These are phyloP conservation scores for Acomys russatus DNA, from an alignment of 2,797 vertebrate genomes.

Conservation along the genomic window DNA sequence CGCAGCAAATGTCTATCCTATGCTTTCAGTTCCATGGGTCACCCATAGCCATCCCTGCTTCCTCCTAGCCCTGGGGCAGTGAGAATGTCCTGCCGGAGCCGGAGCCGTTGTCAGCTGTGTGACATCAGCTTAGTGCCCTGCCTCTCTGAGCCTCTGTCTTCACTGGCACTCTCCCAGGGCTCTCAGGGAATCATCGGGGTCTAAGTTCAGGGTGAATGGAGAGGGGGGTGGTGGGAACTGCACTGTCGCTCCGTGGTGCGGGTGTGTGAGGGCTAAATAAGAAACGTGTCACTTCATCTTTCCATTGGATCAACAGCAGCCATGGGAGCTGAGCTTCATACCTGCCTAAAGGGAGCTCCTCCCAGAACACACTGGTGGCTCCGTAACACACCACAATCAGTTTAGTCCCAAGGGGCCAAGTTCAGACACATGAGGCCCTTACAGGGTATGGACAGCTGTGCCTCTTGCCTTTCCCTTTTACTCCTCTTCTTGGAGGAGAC, in stretches of 20 bases:
- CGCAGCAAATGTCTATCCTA: neutral
- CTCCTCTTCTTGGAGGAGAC: neutral
- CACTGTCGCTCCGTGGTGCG: neutral
- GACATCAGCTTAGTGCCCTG: neutral
- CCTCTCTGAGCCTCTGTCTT: constrained; percentile 29
- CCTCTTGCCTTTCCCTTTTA: neutral
- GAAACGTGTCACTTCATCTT: neutral
- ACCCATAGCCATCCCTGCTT: neutral
- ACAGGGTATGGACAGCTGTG: neutral
- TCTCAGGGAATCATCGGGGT: neutral
- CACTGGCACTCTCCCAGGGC: neutral
- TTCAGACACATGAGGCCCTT: neutral
- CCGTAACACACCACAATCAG: neutral
- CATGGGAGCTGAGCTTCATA: neutral
- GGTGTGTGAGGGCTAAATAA: neutral
- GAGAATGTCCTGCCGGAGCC: neutral
- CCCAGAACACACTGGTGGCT: neutral
- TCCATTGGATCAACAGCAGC: neutral
- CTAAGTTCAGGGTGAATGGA: neutral
- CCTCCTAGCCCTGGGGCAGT: neutral
- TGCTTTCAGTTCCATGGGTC: neutral
- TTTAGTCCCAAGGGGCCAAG: neutral
- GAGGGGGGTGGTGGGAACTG: accelerated
- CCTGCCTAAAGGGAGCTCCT: neutral
- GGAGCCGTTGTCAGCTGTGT: neutral